Evolutionary conservation across 1,140 invertebrate species (phyloP), one percentile per base, ranked within the genome.

Genomic region (Lamellibrachia luymesi): DNA sequence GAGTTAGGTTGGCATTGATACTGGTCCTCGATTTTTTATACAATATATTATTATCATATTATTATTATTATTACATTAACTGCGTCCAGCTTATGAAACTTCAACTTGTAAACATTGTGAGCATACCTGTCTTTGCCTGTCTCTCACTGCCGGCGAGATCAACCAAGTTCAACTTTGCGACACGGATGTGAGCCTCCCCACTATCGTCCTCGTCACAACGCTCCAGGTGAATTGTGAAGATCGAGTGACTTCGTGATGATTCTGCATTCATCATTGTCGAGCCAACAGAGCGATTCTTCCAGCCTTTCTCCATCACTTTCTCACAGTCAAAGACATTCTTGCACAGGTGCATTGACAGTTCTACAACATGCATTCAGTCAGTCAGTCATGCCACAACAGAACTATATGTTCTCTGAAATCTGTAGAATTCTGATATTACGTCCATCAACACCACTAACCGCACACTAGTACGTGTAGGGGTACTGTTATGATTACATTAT

Each of bases 191-290:
- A 93, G 96, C 97, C 91, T 97, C 97, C 8, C 96, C 96, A 10
- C 95, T 95, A 5, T 96, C 95, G 93, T 96, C 95, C n/a, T 95
- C 95, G 27, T 96, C 96, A 95, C 98, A 97, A 96, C 98, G 98
- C 96, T 99, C 98, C 22, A 99, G 96, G 91, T 97, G 97, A 92
- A 99, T 97, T 0, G 98, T 98, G 95, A 99, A 98, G 93, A 99
- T 99, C n/a, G 98, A 98, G 96, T 99, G 98, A 93, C 97, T 97
- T 8, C 98, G 97, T 5, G 96, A 97, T 51, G 98, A 98, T 93
- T 98, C 98, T 0, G 98, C 97, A 95, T 98, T 98, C 98, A 98
- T 98, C 80, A 98, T 97, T 0, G 98, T 98, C 0, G 98, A 97
- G 0, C 98, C 98, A 0, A 97, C 97, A 0, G 98, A 97, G 94